Base-by-base conservation (phyloP, 2,113 vertebrate genomes). In the Halichoeres trimaculatus region DNA sequence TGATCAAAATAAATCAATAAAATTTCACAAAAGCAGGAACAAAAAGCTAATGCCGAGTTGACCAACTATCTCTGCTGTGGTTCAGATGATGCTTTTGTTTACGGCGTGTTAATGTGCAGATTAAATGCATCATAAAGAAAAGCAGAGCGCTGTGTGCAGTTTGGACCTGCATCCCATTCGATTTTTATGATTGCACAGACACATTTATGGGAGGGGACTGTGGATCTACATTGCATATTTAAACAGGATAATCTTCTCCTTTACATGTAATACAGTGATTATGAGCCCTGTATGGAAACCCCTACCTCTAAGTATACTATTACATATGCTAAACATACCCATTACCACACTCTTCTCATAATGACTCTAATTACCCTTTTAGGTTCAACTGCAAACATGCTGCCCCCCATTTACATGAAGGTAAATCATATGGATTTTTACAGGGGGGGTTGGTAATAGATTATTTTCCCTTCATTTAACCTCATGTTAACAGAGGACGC, bases 331-430 rank as follows among this genome's bases (percentile, higher is more conserved):
- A 36, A 56, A 62, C 67, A 62, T 30, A 26, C 34, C 61, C 50
- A 35, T 69, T n/a, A 68, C 60, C 68, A 57, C 41, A 35, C 38
- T 34, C 62, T 35, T 72, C 56, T 53, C 52, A 40, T 64, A n/a
- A 38, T 26, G 34, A 36, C 41, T 57, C 26, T 69, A 23, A 82
- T 76, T 57, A 76, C 17, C 55, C 40, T 70, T 24, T 34, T 51
- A 58, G 48, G 62, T 68, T 59, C 16, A 77, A 55, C 41, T 50
- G 23, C 22, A 22, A n/a, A 60, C 50, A n/a, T 11, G n/a, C 43
- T 3, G 6, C 41, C 36, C 2, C 0, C 11, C 66, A n/a, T 76
- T 78, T 63, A 43, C 65, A 63, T 75, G 48, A 19, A 24, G 58
- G 55, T 35, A 51, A 59, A 62, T 55, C 17, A 12, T 47, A 36